Conservation (phyloP, 2,113 vertebrate genomes). For the Tenebrosternarchus preto region DNA sequence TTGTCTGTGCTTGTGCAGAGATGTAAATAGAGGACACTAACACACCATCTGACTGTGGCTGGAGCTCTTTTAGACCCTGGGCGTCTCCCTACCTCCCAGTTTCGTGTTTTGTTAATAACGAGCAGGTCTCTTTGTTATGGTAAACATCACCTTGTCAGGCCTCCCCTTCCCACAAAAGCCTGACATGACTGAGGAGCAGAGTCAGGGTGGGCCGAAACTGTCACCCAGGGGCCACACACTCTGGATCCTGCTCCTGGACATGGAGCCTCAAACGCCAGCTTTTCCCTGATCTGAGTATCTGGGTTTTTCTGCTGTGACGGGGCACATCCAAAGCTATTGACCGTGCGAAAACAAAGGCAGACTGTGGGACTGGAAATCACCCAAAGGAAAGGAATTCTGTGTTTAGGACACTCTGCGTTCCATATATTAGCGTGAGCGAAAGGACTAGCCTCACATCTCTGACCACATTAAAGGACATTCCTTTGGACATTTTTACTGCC, state of each 20-base stretch:
- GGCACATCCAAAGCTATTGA: constrained; percentile 64
- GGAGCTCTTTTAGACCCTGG: not conserved
- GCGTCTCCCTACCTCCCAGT: constrained; percentile 9
- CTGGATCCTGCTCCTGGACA: constrained; percentile 18
- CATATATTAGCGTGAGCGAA: constrained; percentile 41
- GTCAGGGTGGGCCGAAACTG: constrained; percentile 59
- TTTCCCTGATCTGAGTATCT: constrained; percentile 55
- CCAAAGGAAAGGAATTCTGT: constrained; percentile 17
- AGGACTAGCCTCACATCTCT: constrained; percentile 45
- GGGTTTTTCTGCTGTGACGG: constrained; percentile 63
- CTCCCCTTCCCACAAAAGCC: constrained; percentile 52
- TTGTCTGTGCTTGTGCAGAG: not conserved
- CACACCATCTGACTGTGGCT: not conserved
- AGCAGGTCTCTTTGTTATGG: constrained; percentile 60
- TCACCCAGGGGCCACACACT: constrained; percentile 46
- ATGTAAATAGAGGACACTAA: not conserved
- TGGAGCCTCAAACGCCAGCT: constrained; percentile 31
- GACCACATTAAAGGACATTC: constrained; percentile 33
- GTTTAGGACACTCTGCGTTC: constrained; percentile 47
- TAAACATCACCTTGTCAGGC: constrained; percentile 62
- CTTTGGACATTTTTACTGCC: not conserved
- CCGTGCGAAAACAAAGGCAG: constrained; percentile 62
- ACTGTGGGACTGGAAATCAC: constrained; percentile 50
- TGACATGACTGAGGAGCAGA: constrained; percentile 49
- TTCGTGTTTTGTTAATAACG: constrained; percentile 53